Conservation (phyloP, 2,888 invertebrate species). For the Magallana nippona region DNA sequence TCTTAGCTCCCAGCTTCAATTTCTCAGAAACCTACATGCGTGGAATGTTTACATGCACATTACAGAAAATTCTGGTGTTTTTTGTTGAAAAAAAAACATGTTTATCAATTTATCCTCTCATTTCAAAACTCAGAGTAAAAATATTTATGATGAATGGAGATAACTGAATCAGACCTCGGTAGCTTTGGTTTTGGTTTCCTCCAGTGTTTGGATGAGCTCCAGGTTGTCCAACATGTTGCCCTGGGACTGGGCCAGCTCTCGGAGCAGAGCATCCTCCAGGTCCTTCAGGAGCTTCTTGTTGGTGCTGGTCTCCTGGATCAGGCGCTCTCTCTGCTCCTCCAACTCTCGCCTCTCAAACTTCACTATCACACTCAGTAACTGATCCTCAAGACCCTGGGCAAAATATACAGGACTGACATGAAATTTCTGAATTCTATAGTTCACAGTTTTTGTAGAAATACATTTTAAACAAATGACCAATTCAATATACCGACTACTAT, state of each 20-base stretch:
- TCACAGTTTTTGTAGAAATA: neutral
- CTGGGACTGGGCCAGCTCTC: conserved; percentile 91
- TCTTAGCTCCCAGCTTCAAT: conserved; percentile 87
- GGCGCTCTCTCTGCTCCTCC: conserved; percentile 90
- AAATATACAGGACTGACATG: too few relatives aligned
- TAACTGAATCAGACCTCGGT: conserved; percentile 83
- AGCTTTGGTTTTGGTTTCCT: conserved; percentile 93
- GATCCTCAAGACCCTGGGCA: conserved; percentile 90
- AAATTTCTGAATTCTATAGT: too few relatives aligned
- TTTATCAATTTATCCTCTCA: too few relatives aligned
- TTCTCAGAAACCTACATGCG: conserved; percentile 85
- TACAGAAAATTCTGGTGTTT: neutral
- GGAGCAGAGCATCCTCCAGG: conserved; percentile 90
- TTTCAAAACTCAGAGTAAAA: too few relatives aligned
- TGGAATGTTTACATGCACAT: neutral
- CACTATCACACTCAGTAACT: conserved; percentile 93
- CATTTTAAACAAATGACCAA: neutral
- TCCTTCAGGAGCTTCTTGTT: conserved; percentile 91
- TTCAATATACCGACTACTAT: too few relatives aligned
- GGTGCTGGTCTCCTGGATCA: conserved; percentile 90
- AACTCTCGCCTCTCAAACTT: conserved; percentile 91
- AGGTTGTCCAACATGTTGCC: conserved; percentile 96
- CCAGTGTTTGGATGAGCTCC: conserved; percentile 90
- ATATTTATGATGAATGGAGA: neutral
- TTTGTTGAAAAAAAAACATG: too few relatives aligned